phyloP scores from a whole-genome alignment of 1,140 invertebrate species.

The Magallana gigas region DNA sequence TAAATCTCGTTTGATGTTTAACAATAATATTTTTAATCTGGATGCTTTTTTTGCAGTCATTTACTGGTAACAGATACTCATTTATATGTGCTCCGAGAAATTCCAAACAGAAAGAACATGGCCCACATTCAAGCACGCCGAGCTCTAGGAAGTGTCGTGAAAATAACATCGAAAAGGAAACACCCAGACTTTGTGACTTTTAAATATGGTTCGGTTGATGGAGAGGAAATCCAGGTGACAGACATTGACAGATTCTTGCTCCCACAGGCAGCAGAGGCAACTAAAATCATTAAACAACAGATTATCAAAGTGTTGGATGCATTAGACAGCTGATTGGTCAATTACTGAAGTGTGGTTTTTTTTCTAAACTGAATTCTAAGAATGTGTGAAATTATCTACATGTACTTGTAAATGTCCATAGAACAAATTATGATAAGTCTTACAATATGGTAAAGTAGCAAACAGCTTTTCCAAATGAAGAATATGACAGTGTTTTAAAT shows the following conservation, averaged over 20 bases:
- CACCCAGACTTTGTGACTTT: constrained; percentile 97
- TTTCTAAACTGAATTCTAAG: background rate
- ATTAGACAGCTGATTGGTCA: constrained; percentile 68
- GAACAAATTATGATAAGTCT: background rate
- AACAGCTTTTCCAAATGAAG: background rate
- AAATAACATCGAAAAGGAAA: constrained; percentile 96
- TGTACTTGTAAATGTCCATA: background rate
- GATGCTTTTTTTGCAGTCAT: constrained; percentile 82
- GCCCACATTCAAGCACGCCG: constrained; percentile 91
- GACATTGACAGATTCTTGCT: constrained; percentile 96
- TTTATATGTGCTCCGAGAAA: constrained; percentile 91
- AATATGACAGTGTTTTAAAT: too few species aligned
- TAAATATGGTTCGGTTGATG: constrained; percentile 91
- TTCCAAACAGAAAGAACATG: constrained; percentile 86
- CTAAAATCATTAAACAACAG: constrained; percentile 88
- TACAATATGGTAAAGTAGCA: background rate
- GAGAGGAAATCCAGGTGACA: constrained; percentile 82
- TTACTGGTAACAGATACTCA: constrained; percentile 93
- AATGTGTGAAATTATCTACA: background rate
- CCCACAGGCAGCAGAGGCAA: constrained; percentile 93
- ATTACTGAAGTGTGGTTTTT: background rate
- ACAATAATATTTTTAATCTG: too few species aligned
- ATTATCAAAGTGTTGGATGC: constrained; percentile 81
- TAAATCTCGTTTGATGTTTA: too few species aligned
- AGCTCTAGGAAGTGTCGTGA: constrained; percentile 92